These are phyloP conservation scores for Puma concolor DNA, from an alignment of 2,113 vertebrate genomes.

Conservation along the genomic window DNA sequence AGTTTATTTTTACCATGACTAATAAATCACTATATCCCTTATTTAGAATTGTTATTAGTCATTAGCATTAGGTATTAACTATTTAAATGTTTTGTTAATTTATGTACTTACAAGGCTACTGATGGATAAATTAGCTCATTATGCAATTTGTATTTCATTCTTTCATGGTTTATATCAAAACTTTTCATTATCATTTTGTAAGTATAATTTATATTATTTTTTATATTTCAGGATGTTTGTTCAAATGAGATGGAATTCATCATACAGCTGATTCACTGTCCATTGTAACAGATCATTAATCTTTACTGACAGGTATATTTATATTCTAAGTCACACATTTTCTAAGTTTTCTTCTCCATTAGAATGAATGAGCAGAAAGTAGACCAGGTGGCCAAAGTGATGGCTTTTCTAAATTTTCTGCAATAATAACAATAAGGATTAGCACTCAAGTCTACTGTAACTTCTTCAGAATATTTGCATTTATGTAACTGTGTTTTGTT, in stretches of 20 bases:
- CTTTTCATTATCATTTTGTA: constrained; percentile 5
- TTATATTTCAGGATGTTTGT: constrained; percentile 49
- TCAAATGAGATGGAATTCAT: constrained; percentile 47
- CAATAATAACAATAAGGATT: neutral
- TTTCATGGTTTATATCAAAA: neutral
- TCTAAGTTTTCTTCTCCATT: neutral
- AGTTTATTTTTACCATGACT: neutral
- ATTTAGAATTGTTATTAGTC: neutral
- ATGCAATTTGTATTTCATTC: neutral
- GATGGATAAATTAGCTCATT: neutral
- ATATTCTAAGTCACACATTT: neutral
- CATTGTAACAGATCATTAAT: neutral
- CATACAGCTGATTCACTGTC: neutral
- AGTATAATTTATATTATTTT: neutral
- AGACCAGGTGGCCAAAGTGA: neutral
- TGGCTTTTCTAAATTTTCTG: neutral
- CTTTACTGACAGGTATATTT: neutral
- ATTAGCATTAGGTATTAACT: neutral
- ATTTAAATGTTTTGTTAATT: neutral
- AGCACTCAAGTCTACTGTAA: neutral
- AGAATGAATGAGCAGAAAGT: constrained; percentile 1
- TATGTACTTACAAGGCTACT: neutral
- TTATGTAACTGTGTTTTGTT: neutral
- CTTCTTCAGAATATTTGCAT: neutral
- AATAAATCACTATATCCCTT: neutral